phyloP scores from a whole-genome alignment of 64 coral and sea anemone genomes.

The Montipora capricornis region DNA sequence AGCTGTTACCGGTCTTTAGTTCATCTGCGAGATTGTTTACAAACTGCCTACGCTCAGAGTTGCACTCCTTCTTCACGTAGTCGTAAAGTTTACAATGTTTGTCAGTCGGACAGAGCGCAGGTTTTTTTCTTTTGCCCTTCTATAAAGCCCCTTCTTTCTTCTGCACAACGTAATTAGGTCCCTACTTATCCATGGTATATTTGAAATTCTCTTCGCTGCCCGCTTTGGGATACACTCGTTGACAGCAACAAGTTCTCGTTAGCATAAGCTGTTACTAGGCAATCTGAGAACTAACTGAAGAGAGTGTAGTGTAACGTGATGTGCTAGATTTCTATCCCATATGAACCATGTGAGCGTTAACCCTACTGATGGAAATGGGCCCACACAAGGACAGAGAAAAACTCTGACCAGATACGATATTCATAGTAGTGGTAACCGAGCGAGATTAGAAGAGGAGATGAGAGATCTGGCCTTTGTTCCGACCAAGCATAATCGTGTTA shows the following conservation, averaged over 20 bases:
- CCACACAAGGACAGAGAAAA: no score
- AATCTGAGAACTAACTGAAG: no score
- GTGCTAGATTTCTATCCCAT: no score
- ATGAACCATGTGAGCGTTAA: no score
- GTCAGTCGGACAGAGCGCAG: neutral
- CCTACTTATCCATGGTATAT: neutral
- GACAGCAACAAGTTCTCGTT: neutral
- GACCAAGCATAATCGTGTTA: neutral
- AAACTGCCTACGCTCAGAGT: neutral
- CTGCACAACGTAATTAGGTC: slow-evolving; percentile 4
- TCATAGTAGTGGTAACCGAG: neutral
- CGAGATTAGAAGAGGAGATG: slow-evolving; percentile 20
- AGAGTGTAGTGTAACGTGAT: no score
- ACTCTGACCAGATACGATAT: slow-evolving; percentile 9
- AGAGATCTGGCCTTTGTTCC: slow-evolving; percentile 30
- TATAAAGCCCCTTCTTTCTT: neutral
- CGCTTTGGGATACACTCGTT: slow-evolving; percentile 47
- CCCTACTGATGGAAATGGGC: no score
- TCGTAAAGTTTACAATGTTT: no score
- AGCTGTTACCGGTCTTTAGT: no score
- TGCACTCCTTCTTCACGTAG: neutral
- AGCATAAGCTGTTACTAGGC: no score
- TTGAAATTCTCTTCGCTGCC: neutral
- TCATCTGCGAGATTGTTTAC: neutral
- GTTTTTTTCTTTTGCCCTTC: neutral